These are phyloP conservation scores for Musca vetustissima DNA, from an alignment of 1,140 invertebrate species.

Conservation along the genomic window DNA sequence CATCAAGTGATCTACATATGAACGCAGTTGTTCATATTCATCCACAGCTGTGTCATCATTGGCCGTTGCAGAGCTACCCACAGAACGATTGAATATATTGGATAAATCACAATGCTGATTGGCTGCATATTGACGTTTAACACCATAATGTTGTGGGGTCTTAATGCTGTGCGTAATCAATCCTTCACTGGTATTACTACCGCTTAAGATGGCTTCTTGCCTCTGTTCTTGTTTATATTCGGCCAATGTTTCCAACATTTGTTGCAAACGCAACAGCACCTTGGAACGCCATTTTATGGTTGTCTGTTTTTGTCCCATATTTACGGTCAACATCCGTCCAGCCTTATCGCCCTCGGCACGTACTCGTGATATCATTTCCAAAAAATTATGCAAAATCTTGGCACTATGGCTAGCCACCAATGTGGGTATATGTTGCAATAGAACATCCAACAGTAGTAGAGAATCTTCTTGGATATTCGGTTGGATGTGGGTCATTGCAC, in stretches of 20 bases:
- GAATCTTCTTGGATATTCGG: constrained; percentile 79
- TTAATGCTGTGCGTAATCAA: constrained; percentile 31
- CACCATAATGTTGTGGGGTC: constrained; percentile 29
- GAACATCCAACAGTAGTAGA: constrained; percentile 71
- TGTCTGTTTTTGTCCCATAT: constrained; percentile 68
- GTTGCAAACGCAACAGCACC: constrained; percentile 66
- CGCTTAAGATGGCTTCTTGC: neutral
- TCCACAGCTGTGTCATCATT: neutral
- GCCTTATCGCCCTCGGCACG: constrained; percentile 63
- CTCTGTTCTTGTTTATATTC: constrained; percentile 24
- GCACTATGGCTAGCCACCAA: constrained; percentile 66
- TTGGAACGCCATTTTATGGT: constrained; percentile 75
- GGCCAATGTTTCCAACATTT: constrained; percentile 61
- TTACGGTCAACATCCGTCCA: constrained; percentile 65
- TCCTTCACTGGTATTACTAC: neutral
- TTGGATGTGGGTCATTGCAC: constrained; percentile 86
- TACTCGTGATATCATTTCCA: constrained; percentile 76
- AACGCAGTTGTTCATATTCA: constrained; percentile 39
- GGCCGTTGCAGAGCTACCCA: neutral
- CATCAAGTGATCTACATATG: constrained; percentile 65
- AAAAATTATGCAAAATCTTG: constrained; percentile 73
- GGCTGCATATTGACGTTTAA: constrained; percentile 8
- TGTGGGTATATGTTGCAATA: constrained; percentile 64
- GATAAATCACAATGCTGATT: constrained; percentile 16
- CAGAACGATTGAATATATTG: constrained; percentile 33